Conservation (phyloP, 2,113 vertebrate genomes). For the Otolemur garnettii region DNA sequence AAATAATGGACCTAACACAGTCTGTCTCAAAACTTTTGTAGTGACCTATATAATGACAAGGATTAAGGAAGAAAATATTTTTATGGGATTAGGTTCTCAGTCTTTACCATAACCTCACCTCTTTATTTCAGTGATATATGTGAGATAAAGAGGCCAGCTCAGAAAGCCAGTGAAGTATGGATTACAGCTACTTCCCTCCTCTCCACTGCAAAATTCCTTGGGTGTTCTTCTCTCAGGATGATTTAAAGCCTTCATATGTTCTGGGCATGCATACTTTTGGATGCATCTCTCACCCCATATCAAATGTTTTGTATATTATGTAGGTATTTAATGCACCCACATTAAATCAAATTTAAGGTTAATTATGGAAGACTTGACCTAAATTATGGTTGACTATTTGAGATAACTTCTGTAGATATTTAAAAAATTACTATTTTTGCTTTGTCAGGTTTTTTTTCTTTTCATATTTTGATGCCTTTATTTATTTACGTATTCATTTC, state of each 20-base stretch:
- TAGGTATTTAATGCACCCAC: not conserved
- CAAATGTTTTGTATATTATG: not conserved
- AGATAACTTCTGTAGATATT: not conserved
- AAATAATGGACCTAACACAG: too few species aligned
- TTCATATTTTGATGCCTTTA: not conserved
- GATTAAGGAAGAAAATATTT: not conserved
- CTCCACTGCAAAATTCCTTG: not conserved
- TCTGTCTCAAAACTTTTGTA: too few species aligned
- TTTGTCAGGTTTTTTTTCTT: not conserved
- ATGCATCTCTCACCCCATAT: not conserved
- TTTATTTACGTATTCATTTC: not conserved
- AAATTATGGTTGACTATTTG: not conserved
- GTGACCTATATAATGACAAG: not conserved
- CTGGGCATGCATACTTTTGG: not conserved
- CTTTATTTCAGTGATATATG: not conserved
- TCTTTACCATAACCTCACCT: not conserved
- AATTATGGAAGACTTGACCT: not conserved
- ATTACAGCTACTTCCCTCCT: not conserved
- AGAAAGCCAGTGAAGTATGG: not conserved
- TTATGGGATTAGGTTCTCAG: not conserved
- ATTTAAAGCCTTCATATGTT: not conserved
- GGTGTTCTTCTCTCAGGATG: not conserved
- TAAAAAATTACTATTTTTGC: conserved; percentile 1
- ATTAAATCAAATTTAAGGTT: not conserved
- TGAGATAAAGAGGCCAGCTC: not conserved